These are phyloP conservation scores for Alviniconcha marisindica DNA, from an alignment of 1,140 invertebrate species.

Conservation along the genomic window DNA sequence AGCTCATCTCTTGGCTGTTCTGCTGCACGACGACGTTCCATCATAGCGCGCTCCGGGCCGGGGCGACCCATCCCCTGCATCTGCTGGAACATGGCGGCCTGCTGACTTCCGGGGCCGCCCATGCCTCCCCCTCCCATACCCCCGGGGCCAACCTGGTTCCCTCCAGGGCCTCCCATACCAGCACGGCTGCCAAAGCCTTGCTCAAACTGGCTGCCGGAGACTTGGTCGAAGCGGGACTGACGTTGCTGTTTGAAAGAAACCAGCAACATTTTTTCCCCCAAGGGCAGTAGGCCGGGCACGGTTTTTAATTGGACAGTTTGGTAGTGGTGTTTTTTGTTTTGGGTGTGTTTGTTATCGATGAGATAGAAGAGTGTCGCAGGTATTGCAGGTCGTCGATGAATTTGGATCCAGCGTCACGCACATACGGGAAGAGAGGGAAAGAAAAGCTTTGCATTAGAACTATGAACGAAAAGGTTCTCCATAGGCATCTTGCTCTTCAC, in stretches of 20 bases:
- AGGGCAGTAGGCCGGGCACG: not conserved
- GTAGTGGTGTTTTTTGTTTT: not conserved
- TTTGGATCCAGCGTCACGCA: not conserved
- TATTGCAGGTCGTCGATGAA: not conserved
- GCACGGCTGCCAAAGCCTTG: slow-evolving; percentile 43
- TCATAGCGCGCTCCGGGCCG: slow-evolving; percentile 37
- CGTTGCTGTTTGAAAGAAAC: slow-evolving; percentile 17
- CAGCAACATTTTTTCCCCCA: not conserved
- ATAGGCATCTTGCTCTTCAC: not conserved
- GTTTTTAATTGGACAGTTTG: not conserved
- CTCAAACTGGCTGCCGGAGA: slow-evolving; percentile 35
- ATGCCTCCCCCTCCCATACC: slow-evolving; percentile 33
- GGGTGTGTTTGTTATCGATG: not conserved
- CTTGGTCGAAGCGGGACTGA: slow-evolving; percentile 47
- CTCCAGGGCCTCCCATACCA: slow-evolving; percentile 40
- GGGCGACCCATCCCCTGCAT: slow-evolving; percentile 21
- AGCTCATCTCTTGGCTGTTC: slow-evolving; percentile 51
- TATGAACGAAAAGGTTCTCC: not conserved
- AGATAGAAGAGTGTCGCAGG: not conserved
- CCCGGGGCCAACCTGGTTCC: slow-evolving; percentile 16
- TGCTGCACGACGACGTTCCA: slow-evolving; percentile 51
- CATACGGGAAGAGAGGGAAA: not conserved
- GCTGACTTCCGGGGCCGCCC: slow-evolving; percentile 24
- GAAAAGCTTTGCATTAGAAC: slow-evolving; percentile 24
- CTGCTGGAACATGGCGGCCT: slow-evolving; percentile 27